phyloP scores from a whole-genome alignment of 1,140 invertebrate species.

The Adoxophyes honmai region DNA sequence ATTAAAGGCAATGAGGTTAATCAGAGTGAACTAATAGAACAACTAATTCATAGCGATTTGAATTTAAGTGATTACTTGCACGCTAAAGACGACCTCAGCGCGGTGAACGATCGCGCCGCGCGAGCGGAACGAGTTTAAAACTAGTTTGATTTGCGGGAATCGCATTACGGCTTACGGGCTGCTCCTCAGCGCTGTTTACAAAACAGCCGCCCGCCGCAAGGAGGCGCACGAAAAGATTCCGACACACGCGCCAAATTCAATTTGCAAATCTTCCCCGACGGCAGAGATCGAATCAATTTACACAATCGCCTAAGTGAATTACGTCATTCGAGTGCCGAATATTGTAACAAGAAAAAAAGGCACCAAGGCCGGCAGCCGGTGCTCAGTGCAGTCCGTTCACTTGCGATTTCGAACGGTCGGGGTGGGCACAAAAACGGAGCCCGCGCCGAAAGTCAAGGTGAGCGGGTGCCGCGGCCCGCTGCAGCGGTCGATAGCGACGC shows the following conservation, averaged over 20 bases:
- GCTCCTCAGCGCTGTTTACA: not conserved
- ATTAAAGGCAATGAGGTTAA: not conserved
- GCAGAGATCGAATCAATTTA: constrained; percentile 46
- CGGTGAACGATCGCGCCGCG: constrained; percentile 12
- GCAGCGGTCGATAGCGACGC: constrained; percentile 30
- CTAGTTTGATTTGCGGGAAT: constrained; percentile 12
- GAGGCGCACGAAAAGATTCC: constrained; percentile 17
- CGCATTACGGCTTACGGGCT: not conserved
- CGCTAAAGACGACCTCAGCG: constrained; percentile 1
- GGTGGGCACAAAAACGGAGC: constrained; percentile 18
- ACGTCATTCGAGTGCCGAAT: constrained; percentile 53
- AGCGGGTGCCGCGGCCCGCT: constrained; percentile 34
- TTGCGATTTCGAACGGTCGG: constrained; percentile 55
- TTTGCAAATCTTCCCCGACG: constrained; percentile 43
- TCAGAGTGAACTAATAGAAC: constrained; percentile 4
- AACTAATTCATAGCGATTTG: constrained; percentile 13
- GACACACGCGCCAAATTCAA: constrained; percentile 37
- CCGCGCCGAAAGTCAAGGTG: constrained; percentile 62
- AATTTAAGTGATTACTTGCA: constrained; percentile 11
- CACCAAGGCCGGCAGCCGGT: constrained; percentile 40
- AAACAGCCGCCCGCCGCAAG: not conserved
- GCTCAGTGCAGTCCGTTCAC: constrained; percentile 58
- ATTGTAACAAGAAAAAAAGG: constrained; percentile 51
- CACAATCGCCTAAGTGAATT: constrained; percentile 45
- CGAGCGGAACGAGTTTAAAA: constrained; percentile 6